Base-by-base conservation (phyloP, 2,113 vertebrate species). In the Salvelinus namaycush region DNA sequence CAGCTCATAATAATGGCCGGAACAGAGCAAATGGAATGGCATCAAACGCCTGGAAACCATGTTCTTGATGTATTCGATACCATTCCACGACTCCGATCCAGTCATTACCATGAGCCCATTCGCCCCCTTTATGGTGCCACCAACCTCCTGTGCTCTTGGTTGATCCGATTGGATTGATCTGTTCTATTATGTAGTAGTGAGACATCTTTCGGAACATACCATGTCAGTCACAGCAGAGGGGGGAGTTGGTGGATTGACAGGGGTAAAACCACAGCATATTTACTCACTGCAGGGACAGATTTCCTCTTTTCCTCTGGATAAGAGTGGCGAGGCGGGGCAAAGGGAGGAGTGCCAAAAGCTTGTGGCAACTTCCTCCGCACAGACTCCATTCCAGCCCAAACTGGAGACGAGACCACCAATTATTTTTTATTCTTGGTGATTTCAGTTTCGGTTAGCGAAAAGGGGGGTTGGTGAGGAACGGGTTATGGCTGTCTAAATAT, bases 341-440 rank as follows among this genome's bases (percentile, higher is more conserved):
- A 66, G 27, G 26, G 13, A 27, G 11, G 57, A 13, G 48, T 82
- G 84, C 84, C 85, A 88, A 68, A 64, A 83, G 71, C 77, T 44
- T 85, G 89, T 3, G 81, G 81, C 73, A 16, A 16, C 59, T 22
- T 84, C 85, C 24, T 84, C 76, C 72, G n/a, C 57, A 54, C 81
- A 84, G 83, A 76, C 85, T 84, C 82, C 78, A 81, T 79, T 86
- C 85, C 82, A 82, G 82, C 81, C 83, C 75, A 72, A 82, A 80
- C 86, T 80, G 81, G 86, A 92, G 78, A 86, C 72, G 26, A 87
- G 83, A 88, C 81, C 84, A 81, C 81, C 89, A 92, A 88, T 91
- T 89, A 91, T 89, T 90, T 90, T 44, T 89, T 87, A 89, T 89
- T 89, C 87, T 87, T 75, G 64, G 86, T 88, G 84, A 90, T 88